Evolutionary conservation across 1,140 invertebrate species (phyloP).

Genomic region (Drosophila asahinai): DNA sequence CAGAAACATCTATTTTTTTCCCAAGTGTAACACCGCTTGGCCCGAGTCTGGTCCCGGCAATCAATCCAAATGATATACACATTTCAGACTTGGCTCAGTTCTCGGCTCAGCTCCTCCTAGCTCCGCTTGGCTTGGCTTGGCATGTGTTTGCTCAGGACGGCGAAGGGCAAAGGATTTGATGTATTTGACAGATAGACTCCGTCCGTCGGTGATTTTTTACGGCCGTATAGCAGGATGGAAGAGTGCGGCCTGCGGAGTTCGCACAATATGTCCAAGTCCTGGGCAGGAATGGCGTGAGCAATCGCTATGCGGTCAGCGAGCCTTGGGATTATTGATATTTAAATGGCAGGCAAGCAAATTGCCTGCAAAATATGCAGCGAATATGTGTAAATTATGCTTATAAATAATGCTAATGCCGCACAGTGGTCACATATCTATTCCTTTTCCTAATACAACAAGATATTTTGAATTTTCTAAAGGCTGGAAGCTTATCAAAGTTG

Average conservation of each 20-base stretch:
- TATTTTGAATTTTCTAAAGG: not conserved
- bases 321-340: slow-evolving; percentile 50
- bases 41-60: slow-evolving; percentile 48
- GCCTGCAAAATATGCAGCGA: slow-evolving; percentile 30
- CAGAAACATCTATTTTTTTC: not conserved
- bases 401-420: slow-evolving; percentile 55
- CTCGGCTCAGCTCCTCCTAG: slow-evolving; percentile 35
- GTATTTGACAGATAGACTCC: slow-evolving; percentile 78
- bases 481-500: not conserved
- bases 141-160: slow-evolving; percentile 40
- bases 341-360: slow-evolving; percentile 38
- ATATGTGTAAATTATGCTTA: slow-evolving; percentile 37
- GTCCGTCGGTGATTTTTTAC: slow-evolving; percentile 62
- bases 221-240: slow-evolving; percentile 13
- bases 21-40: slow-evolving; percentile 2
- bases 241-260: slow-evolving; percentile 24
- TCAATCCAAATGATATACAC: slow-evolving; percentile 82
- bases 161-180: slow-evolving; percentile 56
- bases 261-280: slow-evolving; percentile 71
- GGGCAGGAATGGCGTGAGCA: slow-evolving; percentile 50
- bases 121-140: slow-evolving; percentile 38
- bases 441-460: not conserved
- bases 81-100: slow-evolving; percentile 62
- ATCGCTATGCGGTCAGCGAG: slow-evolving; percentile 34
- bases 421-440: not conserved